Evolutionary conservation across 2,888 invertebrate genomes (phyloP), one percentile per base, ranked within the genome.

Genomic region (Eupithecia exiguata): DNA sequence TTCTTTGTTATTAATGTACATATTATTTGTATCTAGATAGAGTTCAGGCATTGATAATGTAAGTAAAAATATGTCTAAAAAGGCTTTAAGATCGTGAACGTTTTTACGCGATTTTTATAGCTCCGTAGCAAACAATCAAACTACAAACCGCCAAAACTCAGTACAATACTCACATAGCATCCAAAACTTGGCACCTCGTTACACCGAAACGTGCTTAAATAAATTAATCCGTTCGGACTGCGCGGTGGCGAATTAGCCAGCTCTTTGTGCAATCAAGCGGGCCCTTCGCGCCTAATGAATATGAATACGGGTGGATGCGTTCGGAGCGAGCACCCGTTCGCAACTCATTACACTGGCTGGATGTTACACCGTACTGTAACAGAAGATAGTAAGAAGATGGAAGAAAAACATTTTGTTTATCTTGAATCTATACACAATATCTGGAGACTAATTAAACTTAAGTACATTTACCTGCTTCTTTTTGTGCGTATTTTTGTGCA

Each of bases 221-320:
- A 89, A 88, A 91, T 92, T 92, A 92, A 90, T 86, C 82, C 72
- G 82, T 79, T 81, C 86, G 88, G 88, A 84, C 90, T 84, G 58
- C 25, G 84, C 89, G 88, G 89, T 88, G 86, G 87, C 84, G 87
- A 94, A 94, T 95, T 95, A 94, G 93, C 89, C 85, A 83, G 88
- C 92, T 92, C 94, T 95, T 95, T 95, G 94, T 94, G 94, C 94
- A 95, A 94, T 95, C 94, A 95, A 90, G 92, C 94, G 90, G 83
- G 88, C 91, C 91, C 92, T 92, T 91, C 90, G 89, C 88, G 87
- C 88, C 91, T 93, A 92, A 94, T 93, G 94, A 94, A 93, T 93
- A 92, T 93, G 92, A 93, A 93, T 92, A 92, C 89, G 89, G 86
- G 83, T 88, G 89, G 87, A 89, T 90, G 90, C 88, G 88, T 87